Evolutionary conservation across 1,140 invertebrate genomes (phyloP).

Genomic region (Calliopsis andreniformis): DNA sequence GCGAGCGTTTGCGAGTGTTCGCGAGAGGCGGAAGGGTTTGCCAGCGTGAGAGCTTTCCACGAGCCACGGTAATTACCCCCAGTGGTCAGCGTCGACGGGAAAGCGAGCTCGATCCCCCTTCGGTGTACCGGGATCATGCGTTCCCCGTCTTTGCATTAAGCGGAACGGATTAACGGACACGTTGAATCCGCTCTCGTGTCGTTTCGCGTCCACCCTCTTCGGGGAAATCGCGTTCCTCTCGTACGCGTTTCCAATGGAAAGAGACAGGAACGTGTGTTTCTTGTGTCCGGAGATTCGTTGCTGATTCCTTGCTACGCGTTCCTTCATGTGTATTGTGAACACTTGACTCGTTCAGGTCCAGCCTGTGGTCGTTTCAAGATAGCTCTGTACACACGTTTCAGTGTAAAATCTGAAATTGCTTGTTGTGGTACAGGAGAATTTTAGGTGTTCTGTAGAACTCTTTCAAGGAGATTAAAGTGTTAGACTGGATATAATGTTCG

Average conservation of each 20-base stretch:
- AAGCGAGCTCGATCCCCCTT: slow-evolving; percentile 56
- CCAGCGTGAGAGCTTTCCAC: slow-evolving; percentile 77
- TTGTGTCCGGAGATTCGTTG: too few relatives aligned
- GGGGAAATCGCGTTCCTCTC: neutral
- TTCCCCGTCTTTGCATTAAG: slow-evolving; percentile 48
- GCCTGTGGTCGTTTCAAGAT: neutral
- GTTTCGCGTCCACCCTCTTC: slow-evolving; percentile 7
- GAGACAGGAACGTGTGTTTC: too few relatives aligned
- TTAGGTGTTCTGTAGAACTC: too few relatives aligned
- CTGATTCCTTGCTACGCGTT: too few relatives aligned
- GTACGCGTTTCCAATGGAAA: neutral
- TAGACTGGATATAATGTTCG: too few relatives aligned
- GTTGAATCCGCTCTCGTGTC: slow-evolving; percentile 14
- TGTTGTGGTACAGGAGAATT: too few relatives aligned
- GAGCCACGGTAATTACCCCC: slow-evolving; percentile 78
- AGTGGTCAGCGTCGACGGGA: slow-evolving; percentile 69
- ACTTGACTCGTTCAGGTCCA: too few relatives aligned
- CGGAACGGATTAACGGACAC: slow-evolving; percentile 54
- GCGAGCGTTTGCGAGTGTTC: slow-evolving; percentile 26
- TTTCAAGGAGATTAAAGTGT: too few relatives aligned
- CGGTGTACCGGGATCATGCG: slow-evolving; percentile 19
- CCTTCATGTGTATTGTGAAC: too few relatives aligned
- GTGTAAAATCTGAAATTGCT: too few relatives aligned
- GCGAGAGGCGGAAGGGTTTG: slow-evolving; percentile 61
- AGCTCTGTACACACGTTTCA: too few relatives aligned